Evolutionary conservation across 2,113 vertebrate genomes (phyloP), one percentile per base, ranked within the genome.

Genomic region (Alouatta palliata): DNA sequence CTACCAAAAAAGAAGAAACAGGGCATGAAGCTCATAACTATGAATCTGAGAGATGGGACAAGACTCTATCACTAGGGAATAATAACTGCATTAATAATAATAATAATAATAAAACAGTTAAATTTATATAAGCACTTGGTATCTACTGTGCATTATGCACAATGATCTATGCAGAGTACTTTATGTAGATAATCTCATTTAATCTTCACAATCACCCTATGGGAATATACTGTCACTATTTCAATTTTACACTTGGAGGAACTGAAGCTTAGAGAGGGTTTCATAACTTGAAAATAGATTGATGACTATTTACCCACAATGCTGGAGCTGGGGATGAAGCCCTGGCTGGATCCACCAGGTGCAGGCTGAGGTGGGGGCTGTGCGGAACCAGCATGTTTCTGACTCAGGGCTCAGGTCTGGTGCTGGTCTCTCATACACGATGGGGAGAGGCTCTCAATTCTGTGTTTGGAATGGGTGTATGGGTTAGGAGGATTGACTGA

Each of bases 401-500:
- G 40, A 70, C 25, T 68, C 30, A 16, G 21, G 27, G 6, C 52
- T 21, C 16, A 25, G 13, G 40, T 58, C 4, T 58, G 70, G 27
- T 0, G 0, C 52, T 35, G 6, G 6, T 16, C 25, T 1, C 37
- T 66, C 9, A 45, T 19, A 35, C 5, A 56, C 16, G 35, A 13
- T 43, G 6, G 1, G 6, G 30, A 91, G 30, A 91, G 23, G 35
- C 1, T 0, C 20, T 49, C 0, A 0, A 21, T 52, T 73, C 71
- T 61, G 25, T 21, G 10, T 30, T 25, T 89, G 40, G 1, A 40
- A 27, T 75, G 52, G 32, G 7, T 54, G 81, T 75, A 17, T 21
- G 49, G 82, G 19, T 70, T 76, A 68, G 40, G 10, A 92, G 19
- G 10, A 70, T 25, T 40, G 12, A 32, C 35, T 47, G 32, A 91